phyloP scores from a whole-genome alignment of 2,888 invertebrate genomes.

The Andrena flavipes region DNA sequence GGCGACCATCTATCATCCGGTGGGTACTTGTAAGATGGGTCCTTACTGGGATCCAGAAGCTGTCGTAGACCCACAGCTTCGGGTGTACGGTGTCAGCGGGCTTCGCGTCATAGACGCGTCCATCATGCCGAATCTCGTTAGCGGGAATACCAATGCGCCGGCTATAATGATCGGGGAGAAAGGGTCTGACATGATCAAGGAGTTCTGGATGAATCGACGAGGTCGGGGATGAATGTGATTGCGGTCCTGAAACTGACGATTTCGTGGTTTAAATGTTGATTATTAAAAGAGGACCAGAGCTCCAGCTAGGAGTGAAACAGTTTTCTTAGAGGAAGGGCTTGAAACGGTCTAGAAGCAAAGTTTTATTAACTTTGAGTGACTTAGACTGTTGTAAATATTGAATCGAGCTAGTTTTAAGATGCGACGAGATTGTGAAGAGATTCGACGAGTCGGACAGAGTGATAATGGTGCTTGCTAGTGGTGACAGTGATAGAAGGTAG shows the following conservation, averaged over 20 bases:
- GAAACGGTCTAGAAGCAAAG: background rate
- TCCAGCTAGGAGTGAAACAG: background rate
- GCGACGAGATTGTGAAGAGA: no score
- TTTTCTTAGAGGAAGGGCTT: background rate
- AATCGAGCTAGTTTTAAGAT: no score
- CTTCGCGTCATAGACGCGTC: constrained; percentile 94
- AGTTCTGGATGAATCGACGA: constrained; percentile 90
- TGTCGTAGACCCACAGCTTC: constrained; percentile 92
- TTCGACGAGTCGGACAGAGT: no score
- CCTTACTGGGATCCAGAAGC: constrained; percentile 94
- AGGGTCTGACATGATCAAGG: constrained; percentile 94
- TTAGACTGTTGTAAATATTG: no score
- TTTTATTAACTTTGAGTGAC: no score
- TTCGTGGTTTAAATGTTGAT: background rate
- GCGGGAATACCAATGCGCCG: constrained; percentile 95
- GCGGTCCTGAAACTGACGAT: background rate
- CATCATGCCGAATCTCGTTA: constrained; percentile 94
- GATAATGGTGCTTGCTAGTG: no score
- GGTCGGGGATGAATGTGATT: constrained; percentile 56
- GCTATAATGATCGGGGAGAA: constrained; percentile 96
- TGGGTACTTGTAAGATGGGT: constrained; percentile 96
- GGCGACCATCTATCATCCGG: constrained; percentile 94
- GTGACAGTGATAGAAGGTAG: no score
- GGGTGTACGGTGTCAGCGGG: constrained; percentile 92
- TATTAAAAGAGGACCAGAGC: background rate